Conservation (phyloP, 1,140 invertebrate genomes). For the Odontomachus brunneus region DNA sequence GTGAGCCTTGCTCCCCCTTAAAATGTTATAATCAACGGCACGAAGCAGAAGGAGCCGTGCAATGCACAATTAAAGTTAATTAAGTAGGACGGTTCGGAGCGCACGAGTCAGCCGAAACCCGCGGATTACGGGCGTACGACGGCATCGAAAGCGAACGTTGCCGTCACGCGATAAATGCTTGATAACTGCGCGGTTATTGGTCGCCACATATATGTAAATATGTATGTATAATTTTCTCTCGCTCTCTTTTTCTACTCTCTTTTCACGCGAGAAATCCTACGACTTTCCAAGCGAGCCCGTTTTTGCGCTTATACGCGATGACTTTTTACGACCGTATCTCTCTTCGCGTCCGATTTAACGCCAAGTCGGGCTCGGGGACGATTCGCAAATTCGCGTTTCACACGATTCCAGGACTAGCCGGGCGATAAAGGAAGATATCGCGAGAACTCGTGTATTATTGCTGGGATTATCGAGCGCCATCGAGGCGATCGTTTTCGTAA, state of each 20-base stretch:
- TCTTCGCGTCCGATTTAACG: not conserved
- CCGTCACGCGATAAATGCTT: slow-evolving; percentile 48
- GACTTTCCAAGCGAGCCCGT: slow-evolving; percentile 12
- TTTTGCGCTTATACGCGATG: slow-evolving; percentile 7
- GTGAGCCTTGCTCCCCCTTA: not conserved
- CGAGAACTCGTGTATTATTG: too few relatives aligned
- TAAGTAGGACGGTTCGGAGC: slow-evolving; percentile 22
- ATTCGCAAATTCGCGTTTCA: not conserved
- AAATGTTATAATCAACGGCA: slow-evolving; percentile 24
- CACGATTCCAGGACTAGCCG: too few relatives aligned
- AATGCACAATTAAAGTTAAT: slow-evolving; percentile 47
- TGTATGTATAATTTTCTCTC: slow-evolving; percentile 4
- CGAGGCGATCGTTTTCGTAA: too few relatives aligned
- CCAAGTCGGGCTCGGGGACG: not conserved
- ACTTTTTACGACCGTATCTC: not conserved
- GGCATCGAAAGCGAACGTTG: slow-evolving; percentile 46
- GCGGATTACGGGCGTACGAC: slow-evolving; percentile 24
- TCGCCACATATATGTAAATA: not conserved
- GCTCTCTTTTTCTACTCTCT: too few relatives aligned
- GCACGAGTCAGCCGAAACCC: not conserved
- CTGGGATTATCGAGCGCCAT: too few relatives aligned
- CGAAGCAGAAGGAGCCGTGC: slow-evolving; percentile 1
- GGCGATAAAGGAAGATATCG: too few relatives aligned
- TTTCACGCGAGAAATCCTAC: not conserved
- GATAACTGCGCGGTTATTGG: slow-evolving; percentile 31